A percentile compares a stretch with the other conserved stretches of the same genome.
Evolutionary conservation across 2,113 vertebrate genomes (phyloP).

Genomic region (Labeo rohita): DNA sequence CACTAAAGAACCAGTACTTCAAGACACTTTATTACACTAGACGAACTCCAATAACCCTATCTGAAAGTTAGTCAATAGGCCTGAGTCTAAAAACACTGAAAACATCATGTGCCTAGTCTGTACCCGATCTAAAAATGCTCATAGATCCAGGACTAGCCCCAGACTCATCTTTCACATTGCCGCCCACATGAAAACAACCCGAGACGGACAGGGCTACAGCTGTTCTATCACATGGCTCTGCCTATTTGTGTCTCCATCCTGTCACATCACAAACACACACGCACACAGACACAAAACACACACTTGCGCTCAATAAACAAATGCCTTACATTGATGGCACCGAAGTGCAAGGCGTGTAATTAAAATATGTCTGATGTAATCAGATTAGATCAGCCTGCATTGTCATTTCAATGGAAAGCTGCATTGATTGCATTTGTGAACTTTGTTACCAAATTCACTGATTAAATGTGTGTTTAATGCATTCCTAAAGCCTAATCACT

Average conservation of each 20-base stretch:
- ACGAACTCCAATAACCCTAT: not conserved
- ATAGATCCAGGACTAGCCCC: conserved; percentile 12
- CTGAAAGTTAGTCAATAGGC: not conserved
- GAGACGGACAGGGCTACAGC: conserved; percentile 48
- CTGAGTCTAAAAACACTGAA: not conserved
- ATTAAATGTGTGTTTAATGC: conserved; percentile 14
- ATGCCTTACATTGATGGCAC: conserved; percentile 3
- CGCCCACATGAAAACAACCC: conserved; percentile 29
- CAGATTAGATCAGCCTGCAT: conserved; percentile 25
- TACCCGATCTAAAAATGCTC: conserved; percentile 49
- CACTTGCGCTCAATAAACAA: conserved; percentile 32
- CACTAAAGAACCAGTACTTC: not conserved
- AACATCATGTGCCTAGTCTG: conserved; percentile 42
- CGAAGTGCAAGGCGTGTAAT: not conserved
- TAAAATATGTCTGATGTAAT: conserved; percentile 32
- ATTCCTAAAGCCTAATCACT: conserved; percentile 23
- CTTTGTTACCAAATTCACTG: conserved; percentile 8
- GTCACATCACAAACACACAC: conserved; percentile 33
- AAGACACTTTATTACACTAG: not conserved
- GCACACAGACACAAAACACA: conserved; percentile 24
- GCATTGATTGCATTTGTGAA: not conserved
- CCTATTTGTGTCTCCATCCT: conserved; percentile 48
- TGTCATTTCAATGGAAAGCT: not conserved
- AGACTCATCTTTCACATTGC: conserved; percentile 44
- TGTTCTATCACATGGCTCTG: conserved; percentile 53